Evolutionary conservation across 1,140 invertebrate genomes (phyloP).

Genomic region (Daktulosphaira vitifoliae): DNA sequence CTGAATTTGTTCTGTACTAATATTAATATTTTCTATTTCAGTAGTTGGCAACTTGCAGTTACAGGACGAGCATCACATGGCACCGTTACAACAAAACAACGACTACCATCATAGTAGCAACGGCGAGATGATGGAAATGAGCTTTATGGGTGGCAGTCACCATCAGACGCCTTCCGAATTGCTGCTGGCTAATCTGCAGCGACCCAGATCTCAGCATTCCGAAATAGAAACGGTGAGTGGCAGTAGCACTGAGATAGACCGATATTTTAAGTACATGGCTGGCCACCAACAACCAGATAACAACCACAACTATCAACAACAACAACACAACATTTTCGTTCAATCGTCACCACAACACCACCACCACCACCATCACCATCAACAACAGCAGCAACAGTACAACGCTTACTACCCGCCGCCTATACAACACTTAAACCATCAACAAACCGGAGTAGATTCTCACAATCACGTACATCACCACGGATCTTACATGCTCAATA

Average conservation of each 20-base stretch:
- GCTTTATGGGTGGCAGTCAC: slow-evolving; percentile 2
- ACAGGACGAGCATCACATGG: background rate
- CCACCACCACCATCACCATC: slow-evolving; percentile 23
- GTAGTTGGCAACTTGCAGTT: background rate
- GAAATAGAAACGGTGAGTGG: background rate
- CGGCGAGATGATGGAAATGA: slow-evolving; percentile 8
- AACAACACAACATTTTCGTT: slow-evolving; percentile 15
- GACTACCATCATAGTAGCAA: slow-evolving; percentile 40
- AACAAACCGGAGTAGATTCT: background rate
- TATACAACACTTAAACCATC: slow-evolving; percentile 6
- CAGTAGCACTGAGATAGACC: slow-evolving; percentile 51
- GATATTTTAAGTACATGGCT: slow-evolving; percentile 53
- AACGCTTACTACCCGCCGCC: slow-evolving; percentile 8
- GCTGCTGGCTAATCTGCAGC: slow-evolving; percentile 20
- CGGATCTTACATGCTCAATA: slow-evolving; percentile 9
- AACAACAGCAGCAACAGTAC: slow-evolving; percentile 35
- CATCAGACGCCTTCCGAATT: slow-evolving; percentile 23
- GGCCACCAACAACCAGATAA: slow-evolving; percentile 36
- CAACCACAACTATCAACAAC: slow-evolving; percentile 39
- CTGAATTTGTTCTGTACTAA: too few species aligned
- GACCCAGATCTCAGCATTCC: slow-evolving; percentile 29
- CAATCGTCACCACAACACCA: slow-evolving; percentile 3
- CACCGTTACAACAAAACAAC: slow-evolving; percentile 1
- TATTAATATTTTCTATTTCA: background rate
- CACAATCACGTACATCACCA: slow-evolving; percentile 22